A percentile compares a stretch with the other conserved stretches of the same genome.
phyloP scores from a whole-genome alignment of 2,888 invertebrate genomes.

The Leptinotarsa peninsularis region DNA sequence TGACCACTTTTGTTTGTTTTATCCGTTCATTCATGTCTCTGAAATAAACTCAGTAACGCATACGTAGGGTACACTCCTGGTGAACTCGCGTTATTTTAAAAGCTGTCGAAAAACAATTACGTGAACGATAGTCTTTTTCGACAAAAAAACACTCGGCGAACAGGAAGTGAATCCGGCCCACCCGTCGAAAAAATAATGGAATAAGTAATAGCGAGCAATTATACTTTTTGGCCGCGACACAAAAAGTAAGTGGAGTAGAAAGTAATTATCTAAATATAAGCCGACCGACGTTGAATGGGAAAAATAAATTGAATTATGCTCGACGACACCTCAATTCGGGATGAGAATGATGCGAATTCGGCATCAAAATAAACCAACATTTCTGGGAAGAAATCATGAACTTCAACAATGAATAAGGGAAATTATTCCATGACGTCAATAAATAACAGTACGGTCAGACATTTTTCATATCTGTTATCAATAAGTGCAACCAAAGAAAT shows the following conservation, averaged over 20 bases:
- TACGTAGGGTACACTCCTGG: not conserved
- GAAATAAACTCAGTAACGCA: not conserved
- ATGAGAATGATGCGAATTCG: not conserved
- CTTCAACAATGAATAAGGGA: not conserved
- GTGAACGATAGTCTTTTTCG: slow-evolving; percentile 12
- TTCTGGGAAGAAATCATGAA: too few species aligned
- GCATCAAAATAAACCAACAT: not conserved
- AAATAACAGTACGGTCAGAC: too few species aligned
- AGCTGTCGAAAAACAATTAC: slow-evolving; percentile 16
- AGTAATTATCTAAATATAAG: slow-evolving; percentile 41
- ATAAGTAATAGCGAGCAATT: slow-evolving; percentile 31
- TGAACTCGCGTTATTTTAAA: slow-evolving; percentile 2
- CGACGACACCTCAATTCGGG: not conserved
- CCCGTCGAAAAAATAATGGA: slow-evolving; percentile 28
- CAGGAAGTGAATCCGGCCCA: slow-evolving; percentile 30
- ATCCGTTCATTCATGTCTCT: not conserved
- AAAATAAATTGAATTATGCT: slow-evolving; percentile 13
- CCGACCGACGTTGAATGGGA: slow-evolving; percentile 18
- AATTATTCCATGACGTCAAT: not conserved
- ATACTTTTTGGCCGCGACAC: slow-evolving; percentile 42
- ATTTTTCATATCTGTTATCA: too few species aligned
- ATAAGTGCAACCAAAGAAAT: too few species aligned
- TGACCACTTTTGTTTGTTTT: too few species aligned
- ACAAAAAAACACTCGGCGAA: slow-evolving; percentile 19
- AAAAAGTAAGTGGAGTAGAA: slow-evolving; percentile 43